Evolutionary conservation across 2,888 invertebrate genomes (phyloP), one percentile per base, ranked within the genome.

Genomic region (Gymnosoma rotundatum): DNA sequence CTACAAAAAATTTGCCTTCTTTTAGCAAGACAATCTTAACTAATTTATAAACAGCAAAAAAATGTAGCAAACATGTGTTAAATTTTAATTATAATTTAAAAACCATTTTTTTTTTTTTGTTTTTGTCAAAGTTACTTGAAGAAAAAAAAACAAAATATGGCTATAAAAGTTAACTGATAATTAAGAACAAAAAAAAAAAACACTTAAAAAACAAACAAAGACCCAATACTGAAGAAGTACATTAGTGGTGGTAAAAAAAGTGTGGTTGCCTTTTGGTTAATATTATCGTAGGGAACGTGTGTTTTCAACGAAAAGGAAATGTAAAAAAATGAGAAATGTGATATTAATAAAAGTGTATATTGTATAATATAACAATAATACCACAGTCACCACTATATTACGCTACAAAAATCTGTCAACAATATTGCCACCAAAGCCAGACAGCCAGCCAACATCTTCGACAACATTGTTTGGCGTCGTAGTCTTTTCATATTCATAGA

Each of bases 21-120:
- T 38, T 76, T 67, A 60, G 66, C 67, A 50, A 50, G 52, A 67
- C 52, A 61, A 67, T 78, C 18, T 69, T 78, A 69, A 78, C 52
- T 60, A 60, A 61, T 50, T 78, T 61, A 69, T 52, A 14, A 60
- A 8, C 60, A 32, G 14, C 14, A 64, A 58, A 56, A n/a, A 45
- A 64, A 45, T 48, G 16, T 64, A 54, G 18, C 54, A 64, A 48
- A 32, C 74, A 54, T 64, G 64, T 74, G 64, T 32, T 64, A 45
- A 64, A 56, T 16, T 20, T 64, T 45, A 45, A 64, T 56, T 54
- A 58, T 48, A 66, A 56, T 75, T 74, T 74, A 63, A 54, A 75
- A 42, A 66, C 36, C 20, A 48, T 48, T 60, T 48, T 56, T 6
- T 21, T 52, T 50, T 18, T 45, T 16, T 48, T 66, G 48, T 32